phyloP scores from a whole-genome alignment of 2,797 vertebrate genomes.

The Notolepis coatsorum region DNA sequence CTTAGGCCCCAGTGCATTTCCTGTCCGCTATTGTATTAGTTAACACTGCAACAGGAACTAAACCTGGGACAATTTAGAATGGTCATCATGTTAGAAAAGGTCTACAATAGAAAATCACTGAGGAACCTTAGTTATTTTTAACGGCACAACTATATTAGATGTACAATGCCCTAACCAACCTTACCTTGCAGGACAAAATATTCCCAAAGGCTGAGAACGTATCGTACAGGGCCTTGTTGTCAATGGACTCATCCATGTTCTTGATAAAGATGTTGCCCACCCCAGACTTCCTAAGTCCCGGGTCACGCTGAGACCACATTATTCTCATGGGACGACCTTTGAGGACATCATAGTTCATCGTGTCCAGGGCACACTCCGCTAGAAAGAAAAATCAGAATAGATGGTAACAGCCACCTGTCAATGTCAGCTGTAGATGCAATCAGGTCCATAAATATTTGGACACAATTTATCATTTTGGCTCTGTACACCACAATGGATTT shows the following conservation, averaged over 20 bases:
- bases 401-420: neutral
- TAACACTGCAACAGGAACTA: too few relatives aligned
- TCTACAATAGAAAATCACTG: too few relatives aligned
- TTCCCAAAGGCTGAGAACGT: slow-evolving; percentile 97
- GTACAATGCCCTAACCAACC: neutral
- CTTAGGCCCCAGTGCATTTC: too few relatives aligned
- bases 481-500: too few relatives aligned
- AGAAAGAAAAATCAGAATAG: slow-evolving; percentile 18
- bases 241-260: slow-evolving; percentile 98
- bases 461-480: too few relatives aligned
- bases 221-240: slow-evolving; percentile 97
- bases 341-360: slow-evolving; percentile 98
- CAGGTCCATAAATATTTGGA: too few relatives aligned
- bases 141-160: neutral
- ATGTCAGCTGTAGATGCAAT: neutral
- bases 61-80: too few relatives aligned
- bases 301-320: slow-evolving; percentile 99
- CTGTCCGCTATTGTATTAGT: too few relatives aligned
- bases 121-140: neutral
- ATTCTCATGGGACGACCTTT: slow-evolving; percentile 96
- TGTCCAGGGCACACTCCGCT: slow-evolving; percentile 97
- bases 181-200: slow-evolving; percentile 98
- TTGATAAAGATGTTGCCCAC: slow-evolving; percentile 98
- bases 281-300: slow-evolving; percentile 94
- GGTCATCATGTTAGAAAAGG: too few relatives aligned